These are phyloP conservation scores for Pangasius larnaudii DNA, from an alignment of 2,797 vertebrate species.

Conservation along the genomic window DNA sequence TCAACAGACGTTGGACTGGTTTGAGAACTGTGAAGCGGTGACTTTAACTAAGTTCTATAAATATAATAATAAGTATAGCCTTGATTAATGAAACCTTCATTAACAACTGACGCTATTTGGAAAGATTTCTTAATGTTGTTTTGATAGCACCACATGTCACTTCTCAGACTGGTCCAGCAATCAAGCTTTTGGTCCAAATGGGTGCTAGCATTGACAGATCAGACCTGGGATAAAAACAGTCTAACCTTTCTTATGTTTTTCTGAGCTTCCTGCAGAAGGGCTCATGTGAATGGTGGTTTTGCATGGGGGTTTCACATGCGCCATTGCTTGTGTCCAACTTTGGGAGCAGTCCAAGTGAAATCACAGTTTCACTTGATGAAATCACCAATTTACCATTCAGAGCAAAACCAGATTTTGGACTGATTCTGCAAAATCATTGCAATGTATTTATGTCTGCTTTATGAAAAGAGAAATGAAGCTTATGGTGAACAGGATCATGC, in stretches of 20 bases:
- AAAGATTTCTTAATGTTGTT: neutral
- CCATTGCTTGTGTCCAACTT: neutral
- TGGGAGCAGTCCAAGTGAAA: neutral
- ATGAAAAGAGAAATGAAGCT: slow-evolving; percentile 1
- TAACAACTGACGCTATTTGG: neutral
- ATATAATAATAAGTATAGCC: slow-evolving; percentile 30
- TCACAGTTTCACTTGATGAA: too few relatives aligned
- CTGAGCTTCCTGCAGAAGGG: slow-evolving; percentile 6
- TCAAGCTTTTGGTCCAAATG: slow-evolving; percentile 7
- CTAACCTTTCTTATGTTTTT: neutral
- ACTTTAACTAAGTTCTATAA: slow-evolving; percentile 30
- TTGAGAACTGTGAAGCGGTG: slow-evolving; percentile 7
- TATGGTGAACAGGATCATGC: neutral
- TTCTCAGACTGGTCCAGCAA: slow-evolving; percentile 15
- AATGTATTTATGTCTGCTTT: neutral
- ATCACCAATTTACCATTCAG: too few relatives aligned
- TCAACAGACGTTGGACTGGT: neutral
- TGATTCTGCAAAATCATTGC: neutral
- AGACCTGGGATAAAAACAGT: slow-evolving; percentile 47
- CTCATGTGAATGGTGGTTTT: slow-evolving; percentile 25
- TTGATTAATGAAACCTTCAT: slow-evolving; percentile 33
- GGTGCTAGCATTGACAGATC: slow-evolving; percentile 37
- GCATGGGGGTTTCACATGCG: neutral
- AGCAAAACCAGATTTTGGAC: neutral
- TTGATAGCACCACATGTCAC: neutral